Base-by-base conservation (phyloP, 2,113 vertebrate genomes). In the Eudyptes chrysolophus region DNA sequence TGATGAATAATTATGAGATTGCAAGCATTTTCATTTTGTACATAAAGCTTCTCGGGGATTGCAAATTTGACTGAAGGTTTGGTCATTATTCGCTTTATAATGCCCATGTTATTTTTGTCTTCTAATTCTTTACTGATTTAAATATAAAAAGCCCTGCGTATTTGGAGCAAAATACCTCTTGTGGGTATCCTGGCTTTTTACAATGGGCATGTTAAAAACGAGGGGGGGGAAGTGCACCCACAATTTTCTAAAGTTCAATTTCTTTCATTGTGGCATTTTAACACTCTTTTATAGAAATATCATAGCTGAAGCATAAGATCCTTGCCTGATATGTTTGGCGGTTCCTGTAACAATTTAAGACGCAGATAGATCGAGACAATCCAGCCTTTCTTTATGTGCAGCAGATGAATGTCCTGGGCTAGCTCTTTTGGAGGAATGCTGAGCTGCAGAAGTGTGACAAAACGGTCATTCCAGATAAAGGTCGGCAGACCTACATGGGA, bases 1-100 rank as follows among this genome's bases (percentile, higher is more conserved):
- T 98, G 96, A 98, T 98, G 97, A 98, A 97, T 98, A 98, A 98
- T 98, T 97, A 98, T 96, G 97, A 98, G 98, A 93, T 79, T 94
- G 96, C 80, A 89, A 92, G 94, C 94, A 93, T 97, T 98, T 98
- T 98, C 95, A 82, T 97, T 97, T 97, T 96, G 92, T 93, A 92
- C 96, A 75, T 89, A 94, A 94, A 88, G 81, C 96, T 98, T 94
- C 96, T 94, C 84, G 68, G 92, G 95, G 97, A 96, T 80, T 94
- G 79, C 95, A 96, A 96, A 92, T 98, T 93, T 97, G 89, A 97
- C 92, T 93, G n/a, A 94, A 96, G 92, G 62, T 94, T 97, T 94
- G 85, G 94, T 97, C 96, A 89, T 97, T 97, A 93, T 94, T 97
- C 97, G n/a, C 93, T 96, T 96, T 58, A 79, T 95, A 95, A 92